Evolutionary conservation across 2,888 invertebrate species (phyloP).

Genomic region (Netelia inedita): DNA sequence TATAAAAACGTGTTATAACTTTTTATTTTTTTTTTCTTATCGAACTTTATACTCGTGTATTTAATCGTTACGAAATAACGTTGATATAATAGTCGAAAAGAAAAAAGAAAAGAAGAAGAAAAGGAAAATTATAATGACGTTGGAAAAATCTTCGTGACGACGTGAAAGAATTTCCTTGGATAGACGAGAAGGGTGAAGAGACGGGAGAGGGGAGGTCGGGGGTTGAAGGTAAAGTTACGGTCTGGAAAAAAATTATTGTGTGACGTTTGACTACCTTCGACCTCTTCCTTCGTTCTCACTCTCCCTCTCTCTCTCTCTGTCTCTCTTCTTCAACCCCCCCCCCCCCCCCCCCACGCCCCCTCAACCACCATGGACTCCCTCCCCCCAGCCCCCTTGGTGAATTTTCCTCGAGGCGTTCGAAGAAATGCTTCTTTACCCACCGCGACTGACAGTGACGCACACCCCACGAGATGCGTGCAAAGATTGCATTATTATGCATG

Average conservation of each 20-base stretch:
- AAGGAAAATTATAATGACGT: neutral
- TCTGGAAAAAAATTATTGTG: slow-evolving; percentile 14
- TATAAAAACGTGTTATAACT: too few relatives aligned
- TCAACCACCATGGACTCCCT: neutral
- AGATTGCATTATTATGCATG: slow-evolving; percentile 63
- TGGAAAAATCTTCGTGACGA: slow-evolving; percentile 30
- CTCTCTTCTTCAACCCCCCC: too few relatives aligned
- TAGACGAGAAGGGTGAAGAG: slow-evolving; percentile 14
- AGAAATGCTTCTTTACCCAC: slow-evolving; percentile 56
- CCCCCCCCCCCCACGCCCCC: too few relatives aligned
- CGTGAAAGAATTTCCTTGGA: slow-evolving; percentile 35
- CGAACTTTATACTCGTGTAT: neutral
- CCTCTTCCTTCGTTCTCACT: too few relatives aligned
- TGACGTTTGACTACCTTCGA: too few relatives aligned
- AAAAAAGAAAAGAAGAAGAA: neutral
- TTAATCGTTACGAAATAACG: neutral
- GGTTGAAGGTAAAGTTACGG: neutral
- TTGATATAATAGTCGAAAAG: neutral
- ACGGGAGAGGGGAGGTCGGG: neutral
- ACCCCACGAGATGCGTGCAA: slow-evolving; percentile 46
- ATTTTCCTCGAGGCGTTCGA: slow-evolving; percentile 38
- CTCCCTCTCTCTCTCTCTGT: too few relatives aligned
- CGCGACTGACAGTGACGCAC: slow-evolving; percentile 60
- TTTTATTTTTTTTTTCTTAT: neutral
- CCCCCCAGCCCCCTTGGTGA: neutral